Evolutionary conservation across 2,888 invertebrate genomes (phyloP).

Genomic region (Tridacna crocea): DNA sequence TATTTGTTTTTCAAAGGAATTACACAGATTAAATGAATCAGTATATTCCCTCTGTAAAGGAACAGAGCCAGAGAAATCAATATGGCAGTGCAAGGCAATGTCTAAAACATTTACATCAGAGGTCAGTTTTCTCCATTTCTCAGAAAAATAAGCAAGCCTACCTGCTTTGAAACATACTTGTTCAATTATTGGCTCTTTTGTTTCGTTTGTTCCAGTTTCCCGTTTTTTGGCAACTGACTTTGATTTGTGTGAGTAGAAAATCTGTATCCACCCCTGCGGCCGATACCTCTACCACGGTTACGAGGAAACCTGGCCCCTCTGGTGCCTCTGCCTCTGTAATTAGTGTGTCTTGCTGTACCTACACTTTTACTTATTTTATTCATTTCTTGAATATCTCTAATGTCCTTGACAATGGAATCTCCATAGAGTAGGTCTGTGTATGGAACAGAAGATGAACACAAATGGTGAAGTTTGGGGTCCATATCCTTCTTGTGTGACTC

Average conservation of each 20-base stretch:
- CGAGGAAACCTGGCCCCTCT: background rate
- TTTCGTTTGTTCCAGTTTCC: background rate
- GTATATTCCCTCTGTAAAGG: background rate
- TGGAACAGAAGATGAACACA: background rate
- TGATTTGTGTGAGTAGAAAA: constrained; percentile 1
- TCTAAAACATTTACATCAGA: constrained; percentile 41
- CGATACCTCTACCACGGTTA: background rate
- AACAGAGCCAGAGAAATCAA: constrained; percentile 7
- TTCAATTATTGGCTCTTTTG: constrained; percentile 5
- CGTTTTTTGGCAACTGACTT: too few relatives aligned
- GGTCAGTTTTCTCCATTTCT: constrained; percentile 51
- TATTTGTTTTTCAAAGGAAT: constrained; percentile 16
- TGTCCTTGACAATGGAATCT: constrained; percentile 22
- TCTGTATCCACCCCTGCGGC: background rate
- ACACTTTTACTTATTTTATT: constrained; percentile 23
- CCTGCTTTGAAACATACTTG: constrained; percentile 33
- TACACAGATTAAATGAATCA: background rate
- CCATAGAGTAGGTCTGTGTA: constrained; percentile 24
- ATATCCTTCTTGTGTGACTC: constrained; percentile 31
- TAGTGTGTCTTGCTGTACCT: too few relatives aligned
- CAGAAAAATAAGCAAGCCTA: constrained; percentile 25
- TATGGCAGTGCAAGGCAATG: constrained; percentile 28
- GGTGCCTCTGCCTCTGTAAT: background rate
- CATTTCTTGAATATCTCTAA: constrained; percentile 29
- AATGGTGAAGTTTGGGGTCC: constrained; percentile 27